Percentiles rank a stretch among this genome's conserved stretches.
Evolutionary conservation across 2,888 invertebrate genomes (phyloP).

Genomic region (Cephonodes hylas): DNA sequence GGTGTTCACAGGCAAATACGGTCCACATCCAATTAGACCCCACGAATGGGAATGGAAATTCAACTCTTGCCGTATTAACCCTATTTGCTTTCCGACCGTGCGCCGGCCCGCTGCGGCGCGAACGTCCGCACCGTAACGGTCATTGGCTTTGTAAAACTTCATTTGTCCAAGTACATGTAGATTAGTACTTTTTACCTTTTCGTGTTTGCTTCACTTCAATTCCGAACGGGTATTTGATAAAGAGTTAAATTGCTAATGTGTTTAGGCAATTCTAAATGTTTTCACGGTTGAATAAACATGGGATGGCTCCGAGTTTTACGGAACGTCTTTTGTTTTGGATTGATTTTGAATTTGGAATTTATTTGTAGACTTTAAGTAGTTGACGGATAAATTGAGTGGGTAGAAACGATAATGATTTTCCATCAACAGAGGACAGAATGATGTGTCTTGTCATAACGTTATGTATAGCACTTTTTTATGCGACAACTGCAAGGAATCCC

Average conservation of each 20-base stretch:
- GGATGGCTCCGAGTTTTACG: not conserved
- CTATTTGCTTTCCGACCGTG: constrained; percentile 37
- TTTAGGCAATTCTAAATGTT: constrained; percentile 23
- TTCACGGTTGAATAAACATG: not conserved
- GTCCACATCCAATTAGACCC: constrained; percentile 45
- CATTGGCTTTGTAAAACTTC: constrained; percentile 10
- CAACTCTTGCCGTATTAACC: constrained; percentile 42
- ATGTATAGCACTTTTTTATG: too few relatives aligned
- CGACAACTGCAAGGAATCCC: too few relatives aligned
- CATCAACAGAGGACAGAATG: too few relatives aligned
- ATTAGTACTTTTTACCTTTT: constrained; percentile 9
- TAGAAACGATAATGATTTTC: too few relatives aligned
- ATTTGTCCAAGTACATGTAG: not conserved
- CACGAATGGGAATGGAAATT: constrained; percentile 46
- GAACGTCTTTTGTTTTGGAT: not conserved
- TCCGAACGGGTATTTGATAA: constrained; percentile 2
- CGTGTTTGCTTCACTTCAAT: not conserved
- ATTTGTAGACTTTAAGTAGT: not conserved
- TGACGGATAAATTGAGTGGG: too few relatives aligned
- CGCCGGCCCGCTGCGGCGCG: constrained; percentile 25
- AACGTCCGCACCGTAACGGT: not conserved
- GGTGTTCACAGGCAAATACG: constrained; percentile 32
- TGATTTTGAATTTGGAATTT: not conserved
- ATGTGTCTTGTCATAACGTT: too few relatives aligned
- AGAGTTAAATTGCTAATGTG: constrained; percentile 6